Percentiles rank a stretch among this genome's conserved stretches.
Evolutionary conservation across 2,797 vertebrate species (phyloP).

Genomic region (Glossophaga mutica): DNA sequence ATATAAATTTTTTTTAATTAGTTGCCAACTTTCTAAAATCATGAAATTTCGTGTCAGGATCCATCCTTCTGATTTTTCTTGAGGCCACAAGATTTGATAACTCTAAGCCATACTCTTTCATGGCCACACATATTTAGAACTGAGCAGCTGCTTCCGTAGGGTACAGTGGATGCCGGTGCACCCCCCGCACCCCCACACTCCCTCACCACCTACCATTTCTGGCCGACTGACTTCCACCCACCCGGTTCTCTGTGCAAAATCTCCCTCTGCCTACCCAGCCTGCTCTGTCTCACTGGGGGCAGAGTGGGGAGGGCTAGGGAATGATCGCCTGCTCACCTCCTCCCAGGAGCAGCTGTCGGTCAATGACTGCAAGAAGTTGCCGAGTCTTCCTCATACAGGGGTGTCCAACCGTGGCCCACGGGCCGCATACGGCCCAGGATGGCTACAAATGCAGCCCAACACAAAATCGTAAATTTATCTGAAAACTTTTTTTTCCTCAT

Average conservation of each 20-base stretch:
- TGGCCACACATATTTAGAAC: neutral
- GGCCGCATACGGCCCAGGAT: too few relatives aligned
- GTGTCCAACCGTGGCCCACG: too few relatives aligned
- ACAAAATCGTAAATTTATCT: too few relatives aligned
- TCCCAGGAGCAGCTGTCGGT: neutral
- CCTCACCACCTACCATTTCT: neutral
- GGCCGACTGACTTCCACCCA: neutral
- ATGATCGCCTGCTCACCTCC: neutral
- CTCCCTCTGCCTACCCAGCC: neutral
- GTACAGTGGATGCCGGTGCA: neutral
- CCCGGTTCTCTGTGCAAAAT: neutral
- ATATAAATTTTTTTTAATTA: neutral
- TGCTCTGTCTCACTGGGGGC: neutral
- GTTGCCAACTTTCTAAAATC: neutral
- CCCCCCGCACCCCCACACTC: too few relatives aligned
- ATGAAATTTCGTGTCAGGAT: neutral
- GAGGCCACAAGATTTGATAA: neutral
- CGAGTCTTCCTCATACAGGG: neutral
- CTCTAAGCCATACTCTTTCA: neutral
- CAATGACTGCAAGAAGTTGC: neutral
- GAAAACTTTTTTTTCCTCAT: too few relatives aligned
- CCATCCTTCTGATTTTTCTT: neutral
- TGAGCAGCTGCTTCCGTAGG: neutral
- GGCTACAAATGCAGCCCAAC: too few relatives aligned
- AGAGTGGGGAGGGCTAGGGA: neutral